Conservation (phyloP, 2,797 vertebrate species). For the Darevskia mixta region DNA sequence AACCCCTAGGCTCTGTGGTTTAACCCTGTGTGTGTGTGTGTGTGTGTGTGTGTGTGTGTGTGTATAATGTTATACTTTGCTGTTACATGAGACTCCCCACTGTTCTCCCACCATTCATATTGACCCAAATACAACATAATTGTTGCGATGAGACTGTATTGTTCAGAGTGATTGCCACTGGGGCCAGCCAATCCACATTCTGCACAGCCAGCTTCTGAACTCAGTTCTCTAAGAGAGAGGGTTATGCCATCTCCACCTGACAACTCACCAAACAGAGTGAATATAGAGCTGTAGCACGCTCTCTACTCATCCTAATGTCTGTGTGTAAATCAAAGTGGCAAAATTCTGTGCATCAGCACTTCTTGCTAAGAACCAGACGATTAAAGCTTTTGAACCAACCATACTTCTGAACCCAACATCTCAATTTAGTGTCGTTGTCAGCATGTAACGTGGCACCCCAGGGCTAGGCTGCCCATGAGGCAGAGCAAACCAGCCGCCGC, state of each 20-base stretch:
- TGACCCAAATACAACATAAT: background rate
- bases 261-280: background rate
- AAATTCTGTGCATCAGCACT: no score
- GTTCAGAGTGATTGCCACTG: background rate
- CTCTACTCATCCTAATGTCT: background rate
- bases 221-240: background rate
- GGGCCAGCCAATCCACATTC: background rate
- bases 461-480: no score
- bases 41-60: no score
- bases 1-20: no score
- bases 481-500: no score
- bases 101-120: background rate
- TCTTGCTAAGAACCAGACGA: no score
- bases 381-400: no score
- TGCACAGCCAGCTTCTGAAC: background rate
- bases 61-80: background rate
- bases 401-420: background rate
- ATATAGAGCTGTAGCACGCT: background rate
- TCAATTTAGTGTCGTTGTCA: no score
- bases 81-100: background rate
- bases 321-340: background rate
- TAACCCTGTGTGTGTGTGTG: no score
- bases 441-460: no score
- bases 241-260: background rate
- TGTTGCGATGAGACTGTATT: background rate